Percentiles rank a stretch among this genome's conserved stretches.
phyloP scores from a whole-genome alignment of 2,113 vertebrate genomes.

The Monarcha castaneiventris region DNA sequence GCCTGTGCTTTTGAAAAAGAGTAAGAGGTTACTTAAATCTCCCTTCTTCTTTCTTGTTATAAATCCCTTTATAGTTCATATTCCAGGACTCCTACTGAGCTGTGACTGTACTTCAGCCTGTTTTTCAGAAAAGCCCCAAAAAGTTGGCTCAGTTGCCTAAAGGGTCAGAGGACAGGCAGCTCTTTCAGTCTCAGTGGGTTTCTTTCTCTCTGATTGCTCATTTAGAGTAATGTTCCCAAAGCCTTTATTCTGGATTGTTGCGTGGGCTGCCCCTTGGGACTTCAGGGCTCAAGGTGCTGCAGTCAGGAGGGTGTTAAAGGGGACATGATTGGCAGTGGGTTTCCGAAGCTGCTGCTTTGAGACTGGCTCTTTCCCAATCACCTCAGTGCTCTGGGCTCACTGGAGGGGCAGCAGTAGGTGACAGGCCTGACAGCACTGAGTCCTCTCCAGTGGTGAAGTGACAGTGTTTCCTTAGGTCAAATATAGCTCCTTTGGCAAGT shows the following conservation, averaged over 20 bases:
- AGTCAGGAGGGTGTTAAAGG: neutral
- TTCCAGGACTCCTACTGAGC: neutral
- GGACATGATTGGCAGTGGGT: neutral
- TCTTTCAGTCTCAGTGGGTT: neutral
- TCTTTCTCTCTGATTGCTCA: neutral
- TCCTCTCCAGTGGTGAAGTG: neutral
- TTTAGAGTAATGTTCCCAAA: neutral
- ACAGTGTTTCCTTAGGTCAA: neutral
- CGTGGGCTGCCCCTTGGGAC: neutral
- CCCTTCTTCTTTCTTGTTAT: neutral
- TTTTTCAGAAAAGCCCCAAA: neutral
- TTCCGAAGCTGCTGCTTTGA: neutral
- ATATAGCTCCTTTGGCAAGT: neutral
- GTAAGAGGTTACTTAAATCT: neutral
- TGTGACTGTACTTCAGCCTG: neutral
- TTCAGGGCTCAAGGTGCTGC: neutral
- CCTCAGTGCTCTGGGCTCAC: neutral
- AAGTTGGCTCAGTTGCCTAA: neutral
- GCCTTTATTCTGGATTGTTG: neutral
- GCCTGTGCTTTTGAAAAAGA: neutral
- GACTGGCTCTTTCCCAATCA: neutral
- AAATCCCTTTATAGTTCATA: neutral
- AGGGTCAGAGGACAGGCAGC: neutral
- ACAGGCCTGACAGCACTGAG: neutral
- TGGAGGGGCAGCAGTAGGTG: neutral